Percentiles rank a stretch among this genome's conserved stretches.
Conservation (phyloP, 2,113 vertebrate genomes). For the Leucosticte australis region DNA sequence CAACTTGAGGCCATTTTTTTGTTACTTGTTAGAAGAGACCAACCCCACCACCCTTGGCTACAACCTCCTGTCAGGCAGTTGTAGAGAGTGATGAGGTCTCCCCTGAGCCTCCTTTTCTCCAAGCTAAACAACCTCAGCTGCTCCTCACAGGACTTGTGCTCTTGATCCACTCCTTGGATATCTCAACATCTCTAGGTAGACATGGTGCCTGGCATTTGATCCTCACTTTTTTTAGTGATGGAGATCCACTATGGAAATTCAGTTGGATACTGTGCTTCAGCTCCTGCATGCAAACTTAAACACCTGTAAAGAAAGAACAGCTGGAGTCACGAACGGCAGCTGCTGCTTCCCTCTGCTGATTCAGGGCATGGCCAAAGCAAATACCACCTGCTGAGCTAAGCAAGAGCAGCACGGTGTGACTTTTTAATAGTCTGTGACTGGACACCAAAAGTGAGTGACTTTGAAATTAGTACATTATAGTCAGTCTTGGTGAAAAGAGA, state of each 20-base stretch:
- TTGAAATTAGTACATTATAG: not conserved
- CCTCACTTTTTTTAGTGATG: not conserved
- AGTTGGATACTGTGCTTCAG: not conserved
- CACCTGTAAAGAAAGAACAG: accelerated
- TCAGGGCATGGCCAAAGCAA: not conserved
- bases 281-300: not conserved
- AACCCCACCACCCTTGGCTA: not conserved
- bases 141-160: not conserved
- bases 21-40: not conserved
- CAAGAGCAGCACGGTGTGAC: not conserved
- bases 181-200: not conserved
- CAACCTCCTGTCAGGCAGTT: not conserved
- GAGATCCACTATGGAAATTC: not conserved
- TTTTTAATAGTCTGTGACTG: not conserved
- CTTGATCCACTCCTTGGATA: not conserved
- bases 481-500: not conserved
- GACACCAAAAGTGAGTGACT: not conserved
- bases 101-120: not conserved
- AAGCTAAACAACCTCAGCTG: not conserved
- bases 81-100: not conserved
- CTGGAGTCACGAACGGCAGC: accelerated
- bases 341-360: not conserved
- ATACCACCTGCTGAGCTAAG: not conserved
- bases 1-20: not conserved
- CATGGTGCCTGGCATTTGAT: not conserved